Percentiles rank a stretch among this genome's conserved stretches.
Conservation (phyloP, 2,113 vertebrate species). For the Erpornis zantholeuca region DNA sequence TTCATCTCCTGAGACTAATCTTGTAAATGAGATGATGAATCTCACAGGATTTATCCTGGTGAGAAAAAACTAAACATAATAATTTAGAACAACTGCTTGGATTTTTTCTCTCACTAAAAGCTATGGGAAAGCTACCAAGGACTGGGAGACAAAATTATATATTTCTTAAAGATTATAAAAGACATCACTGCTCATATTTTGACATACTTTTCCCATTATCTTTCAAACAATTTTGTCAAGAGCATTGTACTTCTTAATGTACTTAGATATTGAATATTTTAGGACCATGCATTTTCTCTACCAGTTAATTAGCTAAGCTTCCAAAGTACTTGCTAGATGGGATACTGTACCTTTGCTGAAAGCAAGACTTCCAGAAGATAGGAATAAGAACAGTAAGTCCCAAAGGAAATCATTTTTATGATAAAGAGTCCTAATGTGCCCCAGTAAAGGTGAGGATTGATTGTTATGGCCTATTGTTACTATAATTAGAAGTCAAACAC, state of each 20-base stretch:
- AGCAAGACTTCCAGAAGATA: conserved; percentile 24
- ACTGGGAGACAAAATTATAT: not conserved
- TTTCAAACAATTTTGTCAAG: conserved; percentile 37
- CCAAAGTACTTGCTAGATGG: not conserved
- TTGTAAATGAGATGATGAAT: conserved; percentile 53
- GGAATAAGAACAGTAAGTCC: conserved; percentile 25
- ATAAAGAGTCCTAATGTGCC: conserved; percentile 36
- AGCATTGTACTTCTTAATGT: not conserved
- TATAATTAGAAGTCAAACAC: conserved; percentile 68
- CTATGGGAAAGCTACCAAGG: not conserved
- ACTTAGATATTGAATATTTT: conserved; percentile 1
- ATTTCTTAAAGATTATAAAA: not conserved
- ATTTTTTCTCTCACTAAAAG: conserved; percentile 27
- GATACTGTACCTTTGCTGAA: conserved; percentile 16
- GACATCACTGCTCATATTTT: not conserved
- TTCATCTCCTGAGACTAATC: conserved; percentile 37
- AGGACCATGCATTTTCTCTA: conserved; percentile 16
- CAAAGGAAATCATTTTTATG: conserved; percentile 53
- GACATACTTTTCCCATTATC: not conserved
- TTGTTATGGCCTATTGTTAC: conserved; percentile 62
- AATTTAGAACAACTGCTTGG: conserved; percentile 37
- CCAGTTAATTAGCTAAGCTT: conserved; percentile 39
- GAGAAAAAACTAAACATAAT: conserved; percentile 43
- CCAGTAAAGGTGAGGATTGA: conserved; percentile 50
- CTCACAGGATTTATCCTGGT: conserved; percentile 56